Conservation (phyloP, 2,888 invertebrate genomes). For the Pyrochroa serraticornis region DNA sequence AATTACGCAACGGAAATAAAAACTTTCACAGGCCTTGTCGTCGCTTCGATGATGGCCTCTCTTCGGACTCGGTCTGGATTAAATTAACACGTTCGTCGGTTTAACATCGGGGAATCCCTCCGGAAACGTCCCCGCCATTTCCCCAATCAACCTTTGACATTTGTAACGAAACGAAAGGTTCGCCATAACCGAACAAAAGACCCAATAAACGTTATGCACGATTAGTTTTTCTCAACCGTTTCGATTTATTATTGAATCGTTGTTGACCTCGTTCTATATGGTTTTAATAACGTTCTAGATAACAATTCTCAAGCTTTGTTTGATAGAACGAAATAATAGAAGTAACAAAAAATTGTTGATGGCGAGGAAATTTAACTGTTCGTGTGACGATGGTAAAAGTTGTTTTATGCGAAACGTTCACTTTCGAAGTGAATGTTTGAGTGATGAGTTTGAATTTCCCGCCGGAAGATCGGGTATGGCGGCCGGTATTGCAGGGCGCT, state of each 20-base stretch:
- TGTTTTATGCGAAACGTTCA: no score
- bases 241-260: constrained; percentile 16
- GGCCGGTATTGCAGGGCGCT: no score
- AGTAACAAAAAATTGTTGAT: no score
- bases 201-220: constrained; percentile 12
- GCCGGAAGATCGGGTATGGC: no score
- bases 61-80: neutral
- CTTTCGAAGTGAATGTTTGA: no score
- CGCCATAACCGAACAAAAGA: no score
- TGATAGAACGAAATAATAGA: no score
- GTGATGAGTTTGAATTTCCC: no score
- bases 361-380: no score
- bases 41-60: constrained; percentile 5
- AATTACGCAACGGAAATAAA: constrained; percentile 27
- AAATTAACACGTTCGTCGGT: neutral
- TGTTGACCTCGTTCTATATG: constrained; percentile 30
- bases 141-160: neutral
- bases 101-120: no score
- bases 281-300: constrained; percentile 14
- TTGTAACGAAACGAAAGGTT: constrained; percentile 6
- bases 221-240: constrained; percentile 17
- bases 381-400: no score
- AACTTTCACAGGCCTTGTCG: constrained; percentile 38
- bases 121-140: constrained; percentile 22
- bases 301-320: no score